Base-by-base conservation (phyloP, 2,888 invertebrate species). In the Sphinx pinastri region DNA sequence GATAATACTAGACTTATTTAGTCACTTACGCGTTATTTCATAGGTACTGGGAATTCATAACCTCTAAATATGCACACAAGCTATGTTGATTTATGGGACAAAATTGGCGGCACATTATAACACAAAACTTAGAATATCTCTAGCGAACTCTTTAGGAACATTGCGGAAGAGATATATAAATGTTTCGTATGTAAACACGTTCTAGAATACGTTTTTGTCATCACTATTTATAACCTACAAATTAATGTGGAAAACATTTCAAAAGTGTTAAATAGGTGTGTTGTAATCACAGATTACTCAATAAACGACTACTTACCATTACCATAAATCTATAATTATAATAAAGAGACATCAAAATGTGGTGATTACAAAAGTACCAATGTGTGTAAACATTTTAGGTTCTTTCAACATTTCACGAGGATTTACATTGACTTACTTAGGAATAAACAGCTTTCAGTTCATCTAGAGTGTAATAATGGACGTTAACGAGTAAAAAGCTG, bases 301-400 rank as follows among this genome's bases (percentile, higher is more conserved):
- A 45, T 45, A 45, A 12, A 16, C 16, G 5, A 12, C 11, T 47
- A 47, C 16, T n/a, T 60, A 47, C 45, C 47, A 16, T 6, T 16
- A 54, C 16, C 16, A 16, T 5, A 6, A 16, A 38, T 16, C 12
- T 59, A 13, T 6, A 60, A 6, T 16, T n/a, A 16, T 13, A 57
- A 57, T 7, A 12, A 47, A 5, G 1, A 12, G 16, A 60, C 12
- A 12, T 19, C 19, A 19, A 19, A 63, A 63, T 47, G 63, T 63
- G 60, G 47, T 63, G 1, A 16, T n/a, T 19, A 16, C 10, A 3
- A 16, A n/a, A 12, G 19, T 6, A 19, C 49, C 13, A 49, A 63
- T 47, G 45, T 60, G 47, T 60, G 47, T 47, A 63, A 19, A 63
- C 55, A 55, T 55, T 19, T 63, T 11, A 19, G 47, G 63, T 63